Conservation (phyloP, 2,797 vertebrate species). For the Sarcoramphus papa region DNA sequence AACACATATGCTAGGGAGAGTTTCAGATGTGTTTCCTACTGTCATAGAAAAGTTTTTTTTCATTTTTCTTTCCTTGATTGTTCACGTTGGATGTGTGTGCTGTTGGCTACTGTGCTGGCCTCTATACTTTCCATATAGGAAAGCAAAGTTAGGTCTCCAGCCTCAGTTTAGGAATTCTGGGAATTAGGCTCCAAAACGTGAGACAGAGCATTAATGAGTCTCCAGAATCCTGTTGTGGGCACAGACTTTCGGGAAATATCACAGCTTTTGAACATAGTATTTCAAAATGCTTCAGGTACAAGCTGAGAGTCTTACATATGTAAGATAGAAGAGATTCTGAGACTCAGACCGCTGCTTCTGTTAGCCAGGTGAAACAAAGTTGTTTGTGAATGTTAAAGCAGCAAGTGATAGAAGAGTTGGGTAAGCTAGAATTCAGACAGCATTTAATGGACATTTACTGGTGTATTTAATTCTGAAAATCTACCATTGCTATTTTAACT, state of each 20-base stretch:
- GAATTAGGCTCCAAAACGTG: neutral
- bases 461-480: neutral
- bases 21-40: neutral
- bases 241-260: neutral
- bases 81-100: fast-evolving
- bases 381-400: neutral
- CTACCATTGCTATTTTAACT: neutral
- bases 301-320: neutral
- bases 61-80: neutral
- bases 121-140: neutral
- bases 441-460: neutral
- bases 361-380: neutral
- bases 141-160: neutral
- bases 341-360: neutral
- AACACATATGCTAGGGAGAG: neutral
- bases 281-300: neutral
- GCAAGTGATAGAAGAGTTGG: neutral
- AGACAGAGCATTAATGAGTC: neutral
- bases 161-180: neutral
- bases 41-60: fast-evolving
- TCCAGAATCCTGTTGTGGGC: neutral
- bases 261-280: neutral
- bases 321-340: neutral
- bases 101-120: neutral
- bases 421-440: neutral